Base-by-base conservation (phyloP, 2,888 invertebrate genomes). In the Scaptomyza cyrtandrae region DNA sequence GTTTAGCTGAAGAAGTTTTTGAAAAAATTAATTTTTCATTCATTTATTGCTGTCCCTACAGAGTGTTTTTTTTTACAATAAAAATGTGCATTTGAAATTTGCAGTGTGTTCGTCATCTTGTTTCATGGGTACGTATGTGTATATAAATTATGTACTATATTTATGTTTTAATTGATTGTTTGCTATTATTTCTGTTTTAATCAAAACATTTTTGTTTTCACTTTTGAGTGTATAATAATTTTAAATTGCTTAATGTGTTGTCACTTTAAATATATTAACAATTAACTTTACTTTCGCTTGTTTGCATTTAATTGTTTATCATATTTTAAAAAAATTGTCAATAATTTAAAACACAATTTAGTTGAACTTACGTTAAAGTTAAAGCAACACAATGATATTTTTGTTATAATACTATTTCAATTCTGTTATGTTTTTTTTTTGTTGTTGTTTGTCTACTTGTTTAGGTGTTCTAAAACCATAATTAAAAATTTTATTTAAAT, bases 361-460 rank as follows among this genome's bases (percentile, higher is more conserved):
- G 50, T 49, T 52, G 16, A 52, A 53, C 45, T 66, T 78, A 45
- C 55, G 59, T 75, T 79, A 16, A 55, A 49, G 55, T 73, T 64
- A 73, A 75, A 73, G 55, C 77, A 86, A 83, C 84, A 69, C 80
- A 83, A 86, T 86, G 80, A 80, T 79, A 77, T 79, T 54, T 57
- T 60, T 49, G 35, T 19, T 31, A 29, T 70, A 72, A 78, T 64
- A 73, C 61, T 79, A 65, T 75, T 77, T 53, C 35, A 59, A 62
- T 65, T 83, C 53, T 70, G 55, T 53, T 56, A 54, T 33, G 14
- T 33, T 33, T 61, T 10, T 29, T 39, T 71, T 60, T 75, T n/a
- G n/a, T 46, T 39, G 49, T 62, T 68, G 49, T 53, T 62, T 62
- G 24, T 66, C 63, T 83, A 81, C 71, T 65, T 37, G 44, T 71